phyloP scores from a whole-genome alignment of 2,888 invertebrate genomes.

The Drosophila stalkeri region DNA sequence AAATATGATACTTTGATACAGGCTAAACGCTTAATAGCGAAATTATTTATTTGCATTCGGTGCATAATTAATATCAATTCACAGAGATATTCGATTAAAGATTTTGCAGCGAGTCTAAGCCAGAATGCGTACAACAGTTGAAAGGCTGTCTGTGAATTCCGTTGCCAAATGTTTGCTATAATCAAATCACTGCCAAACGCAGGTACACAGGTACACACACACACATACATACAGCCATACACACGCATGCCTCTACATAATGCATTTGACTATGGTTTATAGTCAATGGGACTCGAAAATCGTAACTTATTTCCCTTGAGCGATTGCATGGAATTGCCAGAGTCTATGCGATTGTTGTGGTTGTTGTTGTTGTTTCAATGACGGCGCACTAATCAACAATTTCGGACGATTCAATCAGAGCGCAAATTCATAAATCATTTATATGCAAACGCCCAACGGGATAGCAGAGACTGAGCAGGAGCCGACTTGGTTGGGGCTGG shows the following conservation, averaged over 20 bases:
- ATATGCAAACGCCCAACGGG: constrained; percentile 56
- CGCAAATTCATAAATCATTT: constrained; percentile 80
- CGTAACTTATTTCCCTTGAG: constrained; percentile 72
- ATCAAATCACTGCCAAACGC: constrained; percentile 58
- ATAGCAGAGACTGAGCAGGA: constrained; percentile 7
- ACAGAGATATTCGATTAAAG: constrained; percentile 20
- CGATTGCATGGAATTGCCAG: constrained; percentile 42
- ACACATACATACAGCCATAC: constrained; percentile 4
- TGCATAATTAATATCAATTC: constrained; percentile 16
- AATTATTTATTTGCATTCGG: background rate
- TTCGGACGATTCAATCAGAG: constrained; percentile 74
- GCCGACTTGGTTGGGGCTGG: background rate
- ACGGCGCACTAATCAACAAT: constrained; percentile 75
- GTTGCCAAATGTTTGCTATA: constrained; percentile 29
- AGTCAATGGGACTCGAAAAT: constrained; percentile 47
- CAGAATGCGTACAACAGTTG: constrained; percentile 15
- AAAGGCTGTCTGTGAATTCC: constrained; percentile 28
- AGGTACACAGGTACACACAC: constrained; percentile 2
- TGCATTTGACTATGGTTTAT: constrained; percentile 27
- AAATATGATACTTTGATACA: background rate
- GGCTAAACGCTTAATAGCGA: no score
- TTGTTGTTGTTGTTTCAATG: constrained; percentile 45
- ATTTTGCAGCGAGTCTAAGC: constrained; percentile 12
- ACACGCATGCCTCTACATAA: constrained; percentile 1
- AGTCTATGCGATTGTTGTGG: constrained; percentile 17